Evolutionary conservation across 2,888 invertebrate genomes (phyloP).

Genomic region (Abscondita cerata): DNA sequence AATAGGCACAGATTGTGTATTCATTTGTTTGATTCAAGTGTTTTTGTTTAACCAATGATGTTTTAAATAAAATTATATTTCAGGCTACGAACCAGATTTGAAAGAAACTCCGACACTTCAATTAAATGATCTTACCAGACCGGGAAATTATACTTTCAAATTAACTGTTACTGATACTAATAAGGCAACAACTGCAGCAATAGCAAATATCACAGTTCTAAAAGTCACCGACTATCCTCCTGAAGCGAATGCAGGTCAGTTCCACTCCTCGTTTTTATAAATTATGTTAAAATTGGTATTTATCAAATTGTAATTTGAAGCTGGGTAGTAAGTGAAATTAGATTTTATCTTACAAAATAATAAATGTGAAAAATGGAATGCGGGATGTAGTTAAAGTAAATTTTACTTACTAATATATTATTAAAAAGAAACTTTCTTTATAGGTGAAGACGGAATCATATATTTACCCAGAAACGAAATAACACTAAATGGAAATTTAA

Average conservation of each 20-base stretch:
- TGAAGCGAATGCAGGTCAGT: conserved; percentile 84
- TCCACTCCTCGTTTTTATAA: not conserved
- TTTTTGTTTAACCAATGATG: too few relatives aligned
- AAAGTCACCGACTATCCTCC: conserved; percentile 95
- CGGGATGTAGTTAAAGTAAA: too few relatives aligned
- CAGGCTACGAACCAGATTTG: conserved; percentile 80
- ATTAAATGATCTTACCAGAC: conserved; percentile 80
- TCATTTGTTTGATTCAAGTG: too few relatives aligned
- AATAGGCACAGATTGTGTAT: too few relatives aligned
- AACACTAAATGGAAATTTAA: conserved; percentile 85
- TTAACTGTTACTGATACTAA: conserved; percentile 92
- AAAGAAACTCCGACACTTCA: conserved; percentile 84
- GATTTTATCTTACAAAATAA: too few relatives aligned
- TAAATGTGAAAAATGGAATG: too few relatives aligned
- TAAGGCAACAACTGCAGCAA: conserved; percentile 83
- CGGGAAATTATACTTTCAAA: conserved; percentile 90
- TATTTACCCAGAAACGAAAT: conserved; percentile 82
- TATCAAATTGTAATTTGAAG: too few relatives aligned
- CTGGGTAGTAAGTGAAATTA: too few relatives aligned
- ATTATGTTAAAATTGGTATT: too few relatives aligned
- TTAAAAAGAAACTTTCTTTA: conserved; percentile 13
- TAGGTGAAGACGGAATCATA: conserved; percentile 86
- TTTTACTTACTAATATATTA: not conserved
- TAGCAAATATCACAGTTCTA: conserved; percentile 87
- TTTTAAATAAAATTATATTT: conserved; percentile 18